phyloP scores from a whole-genome alignment of 2,797 vertebrate genomes.

The Microchirus variegatus region DNA sequence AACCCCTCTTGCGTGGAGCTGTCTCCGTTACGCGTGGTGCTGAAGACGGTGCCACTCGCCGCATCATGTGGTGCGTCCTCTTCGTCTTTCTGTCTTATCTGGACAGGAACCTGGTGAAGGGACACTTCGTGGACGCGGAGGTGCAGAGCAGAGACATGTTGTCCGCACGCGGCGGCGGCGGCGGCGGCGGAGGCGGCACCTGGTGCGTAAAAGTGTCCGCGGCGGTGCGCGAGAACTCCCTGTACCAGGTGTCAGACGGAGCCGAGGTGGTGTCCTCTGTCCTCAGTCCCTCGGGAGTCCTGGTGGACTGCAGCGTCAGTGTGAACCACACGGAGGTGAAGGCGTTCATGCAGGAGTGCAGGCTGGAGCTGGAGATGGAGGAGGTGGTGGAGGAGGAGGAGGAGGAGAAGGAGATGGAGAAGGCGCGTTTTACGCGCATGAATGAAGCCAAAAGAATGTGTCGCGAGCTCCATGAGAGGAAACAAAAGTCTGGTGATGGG shows the following conservation, averaged over 20 bases:
- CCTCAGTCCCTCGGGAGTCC: conserved; percentile 58
- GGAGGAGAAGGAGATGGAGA: conserved; percentile 29
- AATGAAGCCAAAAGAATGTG: conserved; percentile 70
- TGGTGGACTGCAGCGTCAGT: conserved; percentile 69
- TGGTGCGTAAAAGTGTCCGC: conserved; percentile 73
- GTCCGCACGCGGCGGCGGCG: conserved; percentile 55
- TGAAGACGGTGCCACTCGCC: conserved; percentile 70
- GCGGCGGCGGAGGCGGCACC: conserved; percentile 53
- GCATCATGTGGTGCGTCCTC: conserved; percentile 81
- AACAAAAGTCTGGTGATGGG: neutral
- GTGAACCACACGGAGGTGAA: conserved; percentile 65
- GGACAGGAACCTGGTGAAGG: conserved; percentile 75
- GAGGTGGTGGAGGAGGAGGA: conserved; percentile 33
- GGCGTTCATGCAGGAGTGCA: conserved; percentile 76
- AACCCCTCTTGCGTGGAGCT: conserved; percentile 64
- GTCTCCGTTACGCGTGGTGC: conserved; percentile 82
- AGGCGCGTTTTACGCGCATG: conserved; percentile 60
- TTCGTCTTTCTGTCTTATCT: conserved; percentile 81
- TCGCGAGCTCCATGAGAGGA: conserved; percentile 46
- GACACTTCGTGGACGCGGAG: conserved; percentile 69
- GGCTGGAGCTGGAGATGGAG: conserved; percentile 59
- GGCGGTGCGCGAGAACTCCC: conserved; percentile 37
- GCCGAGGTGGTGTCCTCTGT: conserved; percentile 71
- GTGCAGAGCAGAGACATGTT: conserved; percentile 68
- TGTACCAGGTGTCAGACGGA: conserved; percentile 82